These are phyloP conservation scores for Andrena marginata DNA, from an alignment of 2,888 invertebrate genomes.

Conservation along the genomic window DNA sequence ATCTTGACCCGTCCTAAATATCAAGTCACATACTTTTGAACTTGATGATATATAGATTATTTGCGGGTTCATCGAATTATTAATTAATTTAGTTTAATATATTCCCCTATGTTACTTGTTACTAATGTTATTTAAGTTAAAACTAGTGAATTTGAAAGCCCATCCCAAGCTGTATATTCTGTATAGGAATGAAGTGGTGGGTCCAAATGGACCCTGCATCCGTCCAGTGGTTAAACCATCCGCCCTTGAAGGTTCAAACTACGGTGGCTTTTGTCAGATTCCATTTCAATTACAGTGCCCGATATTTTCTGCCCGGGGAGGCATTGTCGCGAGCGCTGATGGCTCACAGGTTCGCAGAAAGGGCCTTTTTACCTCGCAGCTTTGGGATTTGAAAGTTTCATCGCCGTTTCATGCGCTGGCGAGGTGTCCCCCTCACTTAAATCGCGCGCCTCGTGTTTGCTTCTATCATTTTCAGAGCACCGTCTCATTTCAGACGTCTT, in stretches of 20 bases:
- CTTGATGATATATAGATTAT: too few relatives aligned
- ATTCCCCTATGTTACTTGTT: too few relatives aligned
- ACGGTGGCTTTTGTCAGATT: too few relatives aligned
- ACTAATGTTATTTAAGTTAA: too few relatives aligned
- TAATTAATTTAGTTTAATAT: too few relatives aligned
- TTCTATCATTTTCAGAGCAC: constrained; percentile 49
- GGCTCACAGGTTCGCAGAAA: not conserved
- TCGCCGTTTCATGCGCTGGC: constrained; percentile 11
- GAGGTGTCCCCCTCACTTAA: constrained; percentile 45
- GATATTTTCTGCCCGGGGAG: not conserved
- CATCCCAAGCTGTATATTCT: not conserved
- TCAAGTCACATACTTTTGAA: too few relatives aligned
- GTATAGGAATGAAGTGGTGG: not conserved
- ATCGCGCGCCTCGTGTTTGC: constrained; percentile 52
- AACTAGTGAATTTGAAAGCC: too few relatives aligned
- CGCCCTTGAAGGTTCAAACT: too few relatives aligned
- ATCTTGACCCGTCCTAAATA: too few relatives aligned
- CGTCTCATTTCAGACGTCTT: constrained; percentile 64
- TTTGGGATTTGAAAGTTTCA: constrained; percentile 48
- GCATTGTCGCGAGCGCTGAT: not conserved
- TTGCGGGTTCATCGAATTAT: too few relatives aligned
- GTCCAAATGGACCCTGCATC: not conserved
- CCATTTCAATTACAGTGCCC: not conserved
- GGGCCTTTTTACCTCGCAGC: constrained; percentile 1
- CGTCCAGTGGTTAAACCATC: too few relatives aligned